phyloP scores from a whole-genome alignment of 2,113 vertebrate species.

The Candoia aspera region DNA sequence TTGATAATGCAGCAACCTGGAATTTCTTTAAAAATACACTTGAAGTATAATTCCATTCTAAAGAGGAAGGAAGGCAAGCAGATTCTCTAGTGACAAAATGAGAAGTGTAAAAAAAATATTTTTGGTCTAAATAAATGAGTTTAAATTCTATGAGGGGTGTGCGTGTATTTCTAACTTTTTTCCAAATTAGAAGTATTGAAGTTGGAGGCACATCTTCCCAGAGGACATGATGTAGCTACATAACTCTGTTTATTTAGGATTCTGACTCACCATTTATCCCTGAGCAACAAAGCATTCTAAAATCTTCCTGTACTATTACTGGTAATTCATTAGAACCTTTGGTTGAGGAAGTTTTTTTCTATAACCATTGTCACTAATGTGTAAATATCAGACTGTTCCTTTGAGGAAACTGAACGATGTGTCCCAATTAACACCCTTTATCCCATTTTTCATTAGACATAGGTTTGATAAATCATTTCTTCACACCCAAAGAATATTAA shows the following conservation, averaged over 20 bases:
- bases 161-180: neutral
- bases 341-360: neutral
- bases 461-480: neutral
- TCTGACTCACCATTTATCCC: neutral
- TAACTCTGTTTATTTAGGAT: neutral
- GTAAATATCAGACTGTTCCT: neutral
- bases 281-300: neutral
- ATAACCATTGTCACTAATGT: neutral
- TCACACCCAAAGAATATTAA: neutral
- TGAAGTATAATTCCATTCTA: constrained; percentile 11
- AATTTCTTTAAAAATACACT: constrained; percentile 1
- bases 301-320: neutral
- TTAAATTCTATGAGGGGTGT: neutral
- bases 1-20: neutral
- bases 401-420: neutral
- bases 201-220: neutral
- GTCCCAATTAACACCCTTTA: neutral
- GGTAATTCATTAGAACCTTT: neutral
- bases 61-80: neutral
- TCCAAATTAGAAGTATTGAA: neutral
- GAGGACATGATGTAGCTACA: neutral
- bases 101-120: neutral
- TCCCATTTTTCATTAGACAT: neutral
- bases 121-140: constrained; percentile 22
- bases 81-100: neutral